Base-by-base conservation (phyloP, 1,140 invertebrate genomes). In the Apis laboriosa region DNA sequence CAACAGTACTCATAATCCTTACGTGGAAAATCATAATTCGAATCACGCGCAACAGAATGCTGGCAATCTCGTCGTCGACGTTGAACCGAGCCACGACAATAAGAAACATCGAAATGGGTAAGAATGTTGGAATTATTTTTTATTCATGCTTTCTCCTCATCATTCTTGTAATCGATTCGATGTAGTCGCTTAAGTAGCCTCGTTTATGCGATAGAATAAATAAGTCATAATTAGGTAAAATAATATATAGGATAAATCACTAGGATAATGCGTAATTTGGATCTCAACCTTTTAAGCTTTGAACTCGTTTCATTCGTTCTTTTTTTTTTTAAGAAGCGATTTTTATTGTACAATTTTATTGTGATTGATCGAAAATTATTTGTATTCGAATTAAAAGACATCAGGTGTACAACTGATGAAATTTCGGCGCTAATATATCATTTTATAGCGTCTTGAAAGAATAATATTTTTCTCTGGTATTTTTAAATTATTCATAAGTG, bases 51-150 rank as follows among this genome's bases (percentile, higher is more conserved):
- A 92, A n/a, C 92, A 92, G 56, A 85, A 55, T 56, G 73, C 84
- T 11, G 85, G 91, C 21, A 85, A 89, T n/a, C 88, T 92, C 74
- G 88, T 93, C 53, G 90, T 92, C 34, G 92, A 94, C 77, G 84
- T 93, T 60, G 93, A 94, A 78, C 74, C 91, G 4, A 88, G 87
- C 34, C 91, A 92, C 66, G 93, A 94, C 84, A 93, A 89, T 89
- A 94, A 94, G 71, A 94, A 93, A 84, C 88, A 93, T 34, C 91
- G 93, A 76, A 93, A 92, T 78, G 93, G 92, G 93, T 94, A 88
- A 92, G 87, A 83, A 9, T 51, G 9, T 28, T 55, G 11, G 1
- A 28, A 60, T 7, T 24, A 58, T n/a, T 58, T 74, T 21, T 24
- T 34, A 51, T 15, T 15, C 4, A 43, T 7, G 34, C 34, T 43